Conservation (phyloP, 1,140 invertebrate species). For the Cydia fagiglandana region DNA sequence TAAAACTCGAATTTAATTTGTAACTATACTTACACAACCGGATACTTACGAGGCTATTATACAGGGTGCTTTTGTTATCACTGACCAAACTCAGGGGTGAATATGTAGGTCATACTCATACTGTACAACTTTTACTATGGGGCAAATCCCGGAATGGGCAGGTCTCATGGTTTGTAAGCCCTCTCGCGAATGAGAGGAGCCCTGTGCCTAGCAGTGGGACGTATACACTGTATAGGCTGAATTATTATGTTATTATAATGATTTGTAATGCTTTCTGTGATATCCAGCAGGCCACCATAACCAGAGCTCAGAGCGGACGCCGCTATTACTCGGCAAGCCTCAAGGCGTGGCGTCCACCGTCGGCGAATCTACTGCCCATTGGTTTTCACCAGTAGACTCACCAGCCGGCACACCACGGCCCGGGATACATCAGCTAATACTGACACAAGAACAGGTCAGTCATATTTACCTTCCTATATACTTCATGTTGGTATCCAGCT, state of each 20-base stretch:
- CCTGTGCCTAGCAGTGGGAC: no score
- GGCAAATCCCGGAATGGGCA: no score
- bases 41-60: no score
- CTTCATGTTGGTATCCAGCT: background rate
- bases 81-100: no score
- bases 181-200: no score
- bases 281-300: background rate
- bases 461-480: background rate
- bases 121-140: no score
- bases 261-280: background rate
- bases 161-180: background rate
- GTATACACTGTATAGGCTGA: no score
- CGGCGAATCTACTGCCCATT: constrained; percentile 66
- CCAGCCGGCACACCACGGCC: constrained; percentile 59
- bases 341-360: constrained; percentile 44
- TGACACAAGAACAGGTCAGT: constrained; percentile 66
- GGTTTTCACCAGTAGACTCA: constrained; percentile 69
- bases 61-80: no score
- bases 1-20: no score
- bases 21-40: no score
- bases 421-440: constrained; percentile 51
- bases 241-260: no score
- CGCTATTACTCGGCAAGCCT: constrained; percentile 42
- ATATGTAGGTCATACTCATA: background rate
- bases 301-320: constrained; percentile 51